phyloP scores from a whole-genome alignment of 2,888 invertebrate species.

The Brachyptera putata region DNA sequence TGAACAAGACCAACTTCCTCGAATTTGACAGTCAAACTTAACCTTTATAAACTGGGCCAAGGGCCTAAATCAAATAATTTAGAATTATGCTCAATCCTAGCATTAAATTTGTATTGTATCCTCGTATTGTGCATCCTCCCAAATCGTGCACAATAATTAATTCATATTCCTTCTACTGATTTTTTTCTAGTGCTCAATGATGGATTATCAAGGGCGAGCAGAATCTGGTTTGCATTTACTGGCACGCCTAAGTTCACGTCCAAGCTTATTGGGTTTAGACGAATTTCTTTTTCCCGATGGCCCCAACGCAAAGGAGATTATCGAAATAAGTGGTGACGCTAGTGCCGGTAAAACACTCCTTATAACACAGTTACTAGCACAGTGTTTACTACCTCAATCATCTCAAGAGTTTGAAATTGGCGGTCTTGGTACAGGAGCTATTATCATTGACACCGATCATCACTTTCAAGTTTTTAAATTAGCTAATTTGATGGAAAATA shows the following conservation, averaged over 20 bases:
- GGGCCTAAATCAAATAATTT: too few species aligned
- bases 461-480: slow-evolving; percentile 47
- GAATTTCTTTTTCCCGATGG: slow-evolving; percentile 47
- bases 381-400: slow-evolving; percentile 45
- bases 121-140: too few species aligned
- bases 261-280: slow-evolving; percentile 48
- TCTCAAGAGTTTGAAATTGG: slow-evolving; percentile 40
- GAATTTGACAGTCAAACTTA: too few species aligned
- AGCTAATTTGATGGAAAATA: slow-evolving; percentile 40
- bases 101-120: too few species aligned
- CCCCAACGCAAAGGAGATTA: slow-evolving; percentile 43
- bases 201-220: slow-evolving; percentile 21
- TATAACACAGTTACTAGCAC: slow-evolving; percentile 47
- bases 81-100: too few species aligned
- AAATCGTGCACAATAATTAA: too few species aligned
- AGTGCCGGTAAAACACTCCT: slow-evolving; percentile 49
- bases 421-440: slow-evolving; percentile 46
- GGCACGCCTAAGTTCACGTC: slow-evolving; percentile 49
- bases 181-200: too few species aligned
- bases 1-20: too few species aligned
- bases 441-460: slow-evolving; percentile 51
- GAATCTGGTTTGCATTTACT: slow-evolving; percentile 59
- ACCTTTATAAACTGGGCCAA: too few species aligned
- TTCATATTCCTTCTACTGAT: too few species aligned
- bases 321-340: slow-evolving; percentile 49